These are phyloP conservation scores for Calephelis virginiensis DNA, from an alignment of 1,140 invertebrate genomes.

Conservation along the genomic window DNA sequence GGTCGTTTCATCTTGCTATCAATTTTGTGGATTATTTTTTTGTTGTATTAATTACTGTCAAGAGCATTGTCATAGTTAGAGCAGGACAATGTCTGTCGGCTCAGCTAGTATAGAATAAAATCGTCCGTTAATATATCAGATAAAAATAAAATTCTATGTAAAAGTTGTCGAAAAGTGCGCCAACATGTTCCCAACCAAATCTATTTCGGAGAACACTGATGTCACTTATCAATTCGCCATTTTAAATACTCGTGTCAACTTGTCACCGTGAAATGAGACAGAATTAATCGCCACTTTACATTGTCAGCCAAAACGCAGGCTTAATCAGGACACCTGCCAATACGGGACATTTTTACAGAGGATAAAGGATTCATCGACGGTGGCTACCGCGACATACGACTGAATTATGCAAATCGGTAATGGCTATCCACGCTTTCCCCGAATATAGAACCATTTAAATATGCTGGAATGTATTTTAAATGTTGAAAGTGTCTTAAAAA, in stretches of 20 bases:
- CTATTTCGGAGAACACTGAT: conserved; percentile 9
- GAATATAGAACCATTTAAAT: conserved; percentile 25
- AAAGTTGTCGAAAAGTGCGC: background rate
- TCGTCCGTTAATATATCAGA: too few relatives aligned
- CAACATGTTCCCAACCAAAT: background rate
- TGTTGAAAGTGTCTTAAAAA: background rate
- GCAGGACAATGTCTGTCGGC: too few relatives aligned
- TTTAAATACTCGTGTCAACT: conserved; percentile 35
- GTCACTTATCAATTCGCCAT: conserved; percentile 17
- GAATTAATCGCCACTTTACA: conserved; percentile 32
- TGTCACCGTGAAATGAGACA: conserved; percentile 28
- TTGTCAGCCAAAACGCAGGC: conserved; percentile 30
- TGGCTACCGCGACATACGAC: conserved; percentile 47
- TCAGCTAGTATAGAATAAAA: too few relatives aligned
- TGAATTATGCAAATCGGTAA: conserved; percentile 75
- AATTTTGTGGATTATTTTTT: too few relatives aligned
- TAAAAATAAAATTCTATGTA: too few relatives aligned
- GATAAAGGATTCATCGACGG: conserved; percentile 66
- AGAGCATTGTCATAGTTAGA: too few relatives aligned
- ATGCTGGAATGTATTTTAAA: conserved; percentile 1
- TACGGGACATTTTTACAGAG: conserved; percentile 51
- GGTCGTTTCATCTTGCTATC: too few relatives aligned
- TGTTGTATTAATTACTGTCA: too few relatives aligned
- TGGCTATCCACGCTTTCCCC: conserved; percentile 49
- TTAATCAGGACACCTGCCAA: conserved; percentile 63